Evolutionary conservation across 2,888 invertebrate species (phyloP).

Genomic region (Xestoiulus laeticollis): DNA sequence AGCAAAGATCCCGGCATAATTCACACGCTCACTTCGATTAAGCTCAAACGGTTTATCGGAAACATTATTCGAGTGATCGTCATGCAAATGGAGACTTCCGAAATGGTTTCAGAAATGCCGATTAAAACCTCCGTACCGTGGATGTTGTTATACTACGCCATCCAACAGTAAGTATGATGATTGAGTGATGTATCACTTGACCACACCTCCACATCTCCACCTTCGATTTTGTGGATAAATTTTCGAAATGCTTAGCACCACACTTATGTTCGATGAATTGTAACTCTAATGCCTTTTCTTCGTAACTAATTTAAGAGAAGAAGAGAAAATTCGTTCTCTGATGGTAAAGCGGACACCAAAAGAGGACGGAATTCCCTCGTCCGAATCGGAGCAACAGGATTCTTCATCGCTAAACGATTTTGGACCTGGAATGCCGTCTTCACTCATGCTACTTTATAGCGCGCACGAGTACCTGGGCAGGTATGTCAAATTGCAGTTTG

Average conservation of each 20-base stretch:
- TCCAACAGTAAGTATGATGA: slow-evolving; percentile 69
- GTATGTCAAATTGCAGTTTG: slow-evolving; percentile 60
- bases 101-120: slow-evolving; percentile 72
- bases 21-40: slow-evolving; percentile 59
- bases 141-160: slow-evolving; percentile 82
- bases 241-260: too few relatives aligned
- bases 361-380: slow-evolving; percentile 1
- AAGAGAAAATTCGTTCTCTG: slow-evolving; percentile 58
- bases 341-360: slow-evolving; percentile 42
- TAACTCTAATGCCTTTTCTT: too few relatives aligned
- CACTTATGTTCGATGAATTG: too few relatives aligned
- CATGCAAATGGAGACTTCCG: slow-evolving; percentile 77
- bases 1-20: slow-evolving; percentile 49
- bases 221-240: background rate
- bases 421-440: slow-evolving; percentile 62
- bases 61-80: slow-evolving; percentile 79
- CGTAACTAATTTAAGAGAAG: slow-evolving; percentile 59
- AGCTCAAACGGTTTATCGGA: slow-evolving; percentile 75
- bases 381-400: background rate
- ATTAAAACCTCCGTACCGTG: slow-evolving; percentile 80
- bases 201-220: background rate
- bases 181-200: background rate
- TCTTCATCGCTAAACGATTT: slow-evolving; percentile 53
- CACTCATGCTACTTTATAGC: slow-evolving; percentile 79
- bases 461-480: slow-evolving; percentile 85